phyloP scores from a whole-genome alignment of 2,797 vertebrate genomes.

The Scarus forsteni region DNA sequence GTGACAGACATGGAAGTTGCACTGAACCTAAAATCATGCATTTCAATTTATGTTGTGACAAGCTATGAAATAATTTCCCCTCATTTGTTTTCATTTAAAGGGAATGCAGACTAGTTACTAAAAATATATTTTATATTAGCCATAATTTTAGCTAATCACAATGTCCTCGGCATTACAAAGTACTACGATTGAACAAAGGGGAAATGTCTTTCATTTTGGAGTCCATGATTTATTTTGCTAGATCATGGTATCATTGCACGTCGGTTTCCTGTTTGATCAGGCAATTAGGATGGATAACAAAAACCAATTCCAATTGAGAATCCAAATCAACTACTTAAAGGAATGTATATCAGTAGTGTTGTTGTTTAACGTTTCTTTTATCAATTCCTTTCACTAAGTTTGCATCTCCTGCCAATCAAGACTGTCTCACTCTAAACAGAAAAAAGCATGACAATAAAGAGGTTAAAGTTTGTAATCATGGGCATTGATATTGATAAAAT shows the following conservation, averaged over 20 bases:
- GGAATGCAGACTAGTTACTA: constrained; percentile 5
- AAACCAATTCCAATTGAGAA: too few species aligned
- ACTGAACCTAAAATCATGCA: constrained; percentile 27
- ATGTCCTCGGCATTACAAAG: constrained; percentile 23
- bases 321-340: too few species aligned
- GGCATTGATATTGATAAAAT: too few species aligned
- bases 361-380: too few species aligned
- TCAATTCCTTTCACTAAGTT: too few species aligned
- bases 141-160: constrained; percentile 27
- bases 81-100: neutral
- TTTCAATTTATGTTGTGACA: constrained; percentile 17
- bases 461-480: too few species aligned
- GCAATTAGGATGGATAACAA: too few species aligned
- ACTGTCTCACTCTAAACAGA: too few species aligned
- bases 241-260: constrained; percentile 34
- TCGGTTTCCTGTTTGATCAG: constrained; percentile 28
- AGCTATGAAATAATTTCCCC: constrained; percentile 2
- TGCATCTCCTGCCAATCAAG: too few species aligned
- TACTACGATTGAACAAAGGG: constrained; percentile 40
- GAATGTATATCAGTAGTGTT: too few species aligned
- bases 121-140: constrained; percentile 11
- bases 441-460: too few species aligned
- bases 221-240: constrained; percentile 16
- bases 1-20: constrained; percentile 20
- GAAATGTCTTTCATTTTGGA: constrained; percentile 7